phyloP scores from a whole-genome alignment of 64 coral and sea anemone species.

The Dendrophyllia cribrosa region DNA sequence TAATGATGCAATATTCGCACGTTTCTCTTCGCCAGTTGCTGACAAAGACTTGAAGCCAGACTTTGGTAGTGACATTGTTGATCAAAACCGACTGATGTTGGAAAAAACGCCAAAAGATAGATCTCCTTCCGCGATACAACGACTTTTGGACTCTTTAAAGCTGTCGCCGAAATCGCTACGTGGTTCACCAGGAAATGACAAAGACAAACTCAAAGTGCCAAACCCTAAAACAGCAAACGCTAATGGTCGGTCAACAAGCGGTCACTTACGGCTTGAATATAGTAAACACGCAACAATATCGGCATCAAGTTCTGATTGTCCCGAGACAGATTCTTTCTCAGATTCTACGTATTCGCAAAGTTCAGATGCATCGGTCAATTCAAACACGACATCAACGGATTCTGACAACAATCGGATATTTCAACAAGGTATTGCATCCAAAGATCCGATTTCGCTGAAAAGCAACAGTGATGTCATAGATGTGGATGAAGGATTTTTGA shows the following conservation, averaged over 20 bases:
- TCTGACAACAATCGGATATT: constrained; percentile 76
- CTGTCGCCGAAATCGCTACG: constrained; percentile 9
- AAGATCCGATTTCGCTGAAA: not conserved
- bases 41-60: not conserved
- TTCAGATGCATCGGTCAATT: constrained; percentile 58
- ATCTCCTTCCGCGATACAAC: not conserved
- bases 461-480: constrained; percentile 52
- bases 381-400: constrained; percentile 88
- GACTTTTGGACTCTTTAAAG: constrained; percentile 33
- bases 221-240: not conserved
- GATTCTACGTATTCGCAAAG: constrained; percentile 78
- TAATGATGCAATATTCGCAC: not conserved
- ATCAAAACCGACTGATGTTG: not conserved
- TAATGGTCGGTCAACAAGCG: constrained; percentile 24
- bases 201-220: not conserved
- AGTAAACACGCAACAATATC: constrained; percentile 45
- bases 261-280: constrained; percentile 9
- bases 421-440: constrained; percentile 45
- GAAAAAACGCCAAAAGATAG: constrained; percentile 9
- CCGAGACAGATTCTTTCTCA: constrained; percentile 58
- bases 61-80: not conserved
- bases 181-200: not conserved
- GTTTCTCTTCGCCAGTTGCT: not conserved
- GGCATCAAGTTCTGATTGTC: not conserved
- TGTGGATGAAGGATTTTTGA: constrained; percentile 75